A percentile compares a stretch with the other conserved stretches of the same genome.
phyloP scores from a whole-genome alignment of 2,888 invertebrate genomes.

The Drosophila algonquin region DNA sequence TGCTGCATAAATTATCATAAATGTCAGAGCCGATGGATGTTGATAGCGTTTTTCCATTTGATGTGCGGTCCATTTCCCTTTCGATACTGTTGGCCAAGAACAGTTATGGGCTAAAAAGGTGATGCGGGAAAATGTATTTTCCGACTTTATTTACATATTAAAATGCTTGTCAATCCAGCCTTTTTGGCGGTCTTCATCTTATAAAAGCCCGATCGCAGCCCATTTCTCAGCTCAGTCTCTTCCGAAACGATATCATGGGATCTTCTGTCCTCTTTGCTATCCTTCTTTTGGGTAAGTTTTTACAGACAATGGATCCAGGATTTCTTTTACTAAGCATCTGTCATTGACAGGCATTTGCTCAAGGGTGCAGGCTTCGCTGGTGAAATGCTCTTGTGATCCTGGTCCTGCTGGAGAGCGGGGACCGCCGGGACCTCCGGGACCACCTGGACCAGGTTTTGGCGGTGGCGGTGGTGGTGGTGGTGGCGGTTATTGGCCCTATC shows the following conservation, averaged over 20 bases:
- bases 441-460: neutral
- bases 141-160: conserved; percentile 47
- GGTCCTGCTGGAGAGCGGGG: conserved; percentile 61
- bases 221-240: conserved; percentile 46
- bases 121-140: conserved; percentile 41
- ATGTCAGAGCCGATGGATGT: conserved; percentile 25
- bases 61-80: conserved; percentile 29
- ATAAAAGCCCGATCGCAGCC: conserved; percentile 48
- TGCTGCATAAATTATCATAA: conserved; percentile 48
- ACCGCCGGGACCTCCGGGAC: conserved; percentile 40
- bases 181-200: conserved; percentile 12
- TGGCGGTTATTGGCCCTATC: conserved; percentile 53
- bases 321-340: neutral
- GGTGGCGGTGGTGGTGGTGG: conserved; percentile 22
- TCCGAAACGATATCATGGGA: conserved; percentile 50
- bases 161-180: conserved; percentile 14
- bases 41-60: conserved; percentile 32
- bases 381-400: conserved; percentile 69
- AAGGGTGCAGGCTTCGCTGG: conserved; percentile 45
- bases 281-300: conserved; percentile 56
- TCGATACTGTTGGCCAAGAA: conserved; percentile 7
- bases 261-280: conserved; percentile 23
- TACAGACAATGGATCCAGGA: neutral
- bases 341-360: conserved; percentile 43
- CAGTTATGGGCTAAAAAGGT: conserved; percentile 40